Percentiles rank a stretch among this genome's conserved stretches.
Evolutionary conservation across 2,797 vertebrate species (phyloP).

Genomic region (Bovichtus diacanthus): DNA sequence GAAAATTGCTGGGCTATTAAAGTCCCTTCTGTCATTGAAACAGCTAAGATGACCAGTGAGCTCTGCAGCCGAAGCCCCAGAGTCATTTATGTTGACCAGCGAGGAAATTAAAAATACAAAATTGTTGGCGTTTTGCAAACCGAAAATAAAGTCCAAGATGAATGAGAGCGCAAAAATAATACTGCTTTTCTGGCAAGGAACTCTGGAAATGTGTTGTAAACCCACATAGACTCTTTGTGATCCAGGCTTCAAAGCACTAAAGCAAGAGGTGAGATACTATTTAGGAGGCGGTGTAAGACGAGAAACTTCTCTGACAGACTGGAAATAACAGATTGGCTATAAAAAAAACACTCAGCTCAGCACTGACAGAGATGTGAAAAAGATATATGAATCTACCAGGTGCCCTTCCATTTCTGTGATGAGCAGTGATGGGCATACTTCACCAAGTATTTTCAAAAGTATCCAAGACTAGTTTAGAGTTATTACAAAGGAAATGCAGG

Average conservation of each 20-base stretch:
- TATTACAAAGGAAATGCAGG: neutral
- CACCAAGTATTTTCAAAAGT: constrained; percentile 5
- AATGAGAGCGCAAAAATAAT: neutral
- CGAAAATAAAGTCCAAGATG: neutral
- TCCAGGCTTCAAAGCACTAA: constrained; percentile 35
- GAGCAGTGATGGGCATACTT: neutral
- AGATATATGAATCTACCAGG: constrained; percentile 40
- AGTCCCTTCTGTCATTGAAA: constrained; percentile 45
- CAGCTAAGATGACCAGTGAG: constrained; percentile 52
- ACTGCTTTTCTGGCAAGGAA: neutral
- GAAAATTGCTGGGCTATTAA: constrained; percentile 71
- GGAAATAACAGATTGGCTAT: constrained; percentile 49
- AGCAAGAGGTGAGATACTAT: constrained; percentile 34
- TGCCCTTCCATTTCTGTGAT: constrained; percentile 9
- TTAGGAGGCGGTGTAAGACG: constrained; percentile 58
- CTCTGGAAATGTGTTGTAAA: constrained; percentile 25
- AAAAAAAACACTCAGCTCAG: constrained; percentile 38
- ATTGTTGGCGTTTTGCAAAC: constrained; percentile 10
- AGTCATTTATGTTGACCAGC: constrained; percentile 11
- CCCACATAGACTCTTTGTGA: constrained; percentile 21
- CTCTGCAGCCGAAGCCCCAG: constrained; percentile 20
- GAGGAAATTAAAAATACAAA: constrained; percentile 11
- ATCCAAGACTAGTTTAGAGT: constrained; percentile 5
- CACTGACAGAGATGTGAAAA: constrained; percentile 34
- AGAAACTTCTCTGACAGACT: constrained; percentile 48